Evolutionary conservation across 2,797 vertebrate genomes (phyloP).

Genomic region (Semaprochilodus insignis): DNA sequence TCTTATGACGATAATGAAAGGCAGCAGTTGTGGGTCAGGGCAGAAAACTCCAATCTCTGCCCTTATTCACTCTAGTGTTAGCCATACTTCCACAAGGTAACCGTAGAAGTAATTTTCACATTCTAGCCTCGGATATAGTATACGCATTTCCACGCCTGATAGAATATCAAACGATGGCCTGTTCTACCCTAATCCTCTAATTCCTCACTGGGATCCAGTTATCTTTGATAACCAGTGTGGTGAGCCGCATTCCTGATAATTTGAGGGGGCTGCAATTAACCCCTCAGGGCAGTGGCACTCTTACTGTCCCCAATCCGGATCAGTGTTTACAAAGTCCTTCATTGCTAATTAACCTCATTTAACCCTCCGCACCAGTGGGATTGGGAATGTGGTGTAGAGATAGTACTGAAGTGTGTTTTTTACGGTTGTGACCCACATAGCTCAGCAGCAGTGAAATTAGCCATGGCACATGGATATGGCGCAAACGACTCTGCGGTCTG

Average conservation of each 20-base stretch:
- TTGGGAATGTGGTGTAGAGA: slow-evolving; percentile 24
- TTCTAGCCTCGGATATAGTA: neutral
- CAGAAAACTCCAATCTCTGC: neutral
- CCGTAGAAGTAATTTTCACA: neutral
- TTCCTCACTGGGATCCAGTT: neutral
- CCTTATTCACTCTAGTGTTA: neutral
- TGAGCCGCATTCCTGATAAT: neutral
- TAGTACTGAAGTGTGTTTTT: neutral
- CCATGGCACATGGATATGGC: slow-evolving; percentile 13
- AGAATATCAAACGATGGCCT: neutral
- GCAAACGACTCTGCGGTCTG: slow-evolving; percentile 19
- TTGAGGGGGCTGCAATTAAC: neutral
- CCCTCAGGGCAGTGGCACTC: neutral
- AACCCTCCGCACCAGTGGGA: slow-evolving; percentile 13
- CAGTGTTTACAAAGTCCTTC: slow-evolving; percentile 20
- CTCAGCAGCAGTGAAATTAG: slow-evolving; percentile 12
- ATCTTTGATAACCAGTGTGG: neutral
- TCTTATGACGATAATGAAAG: slow-evolving; percentile 16
- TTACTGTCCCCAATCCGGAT: neutral
- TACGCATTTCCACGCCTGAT: neutral
- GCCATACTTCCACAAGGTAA: neutral
- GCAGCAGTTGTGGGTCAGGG: slow-evolving; percentile 3
- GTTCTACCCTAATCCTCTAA: neutral
- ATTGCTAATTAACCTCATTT: slow-evolving; percentile 44
- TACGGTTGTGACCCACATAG: slow-evolving; percentile 34